Conservation (phyloP, 2,888 invertebrate genomes). For the Xestia c-nigrum region DNA sequence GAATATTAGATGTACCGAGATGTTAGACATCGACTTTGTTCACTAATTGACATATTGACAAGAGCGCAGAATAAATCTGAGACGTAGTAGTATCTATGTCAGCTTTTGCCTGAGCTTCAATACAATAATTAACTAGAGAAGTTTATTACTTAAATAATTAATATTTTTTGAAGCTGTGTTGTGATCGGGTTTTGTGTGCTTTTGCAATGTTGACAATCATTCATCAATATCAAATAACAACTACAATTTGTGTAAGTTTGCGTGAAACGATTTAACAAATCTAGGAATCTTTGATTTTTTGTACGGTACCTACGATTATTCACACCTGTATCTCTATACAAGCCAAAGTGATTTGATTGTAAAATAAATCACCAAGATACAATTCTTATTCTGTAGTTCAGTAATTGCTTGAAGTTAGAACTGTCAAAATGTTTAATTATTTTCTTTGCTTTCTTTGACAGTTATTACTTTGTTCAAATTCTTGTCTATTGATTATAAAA, state of each 20-base stretch:
- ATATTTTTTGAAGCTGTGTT: neutral
- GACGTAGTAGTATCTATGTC: slow-evolving; percentile 21
- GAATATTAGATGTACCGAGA: slow-evolving; percentile 27
- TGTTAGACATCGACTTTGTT: slow-evolving; percentile 21
- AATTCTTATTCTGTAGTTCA: too few relatives aligned
- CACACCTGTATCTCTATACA: neutral
- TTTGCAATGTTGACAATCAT: neutral
- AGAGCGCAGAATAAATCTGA: slow-evolving; percentile 41
- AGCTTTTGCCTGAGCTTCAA: slow-evolving; percentile 24
- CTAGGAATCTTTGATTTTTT: neutral
- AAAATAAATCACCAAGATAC: too few relatives aligned
- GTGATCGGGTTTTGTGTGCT: neutral
- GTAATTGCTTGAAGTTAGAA: too few relatives aligned
- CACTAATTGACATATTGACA: slow-evolving; percentile 50
- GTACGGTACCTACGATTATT: too few relatives aligned
- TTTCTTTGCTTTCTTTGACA: neutral
- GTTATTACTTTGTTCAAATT: too few relatives aligned
- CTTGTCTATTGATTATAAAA: neutral
- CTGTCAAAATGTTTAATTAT: too few relatives aligned
- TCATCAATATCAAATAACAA: neutral
- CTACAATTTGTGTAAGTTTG: neutral
- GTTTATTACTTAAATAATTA: too few relatives aligned
- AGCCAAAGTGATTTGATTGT: neutral
- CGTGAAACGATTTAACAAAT: neutral
- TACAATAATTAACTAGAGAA: slow-evolving; percentile 20